These are phyloP conservation scores for Orthonychiurus folsomi DNA, from an alignment of 2,888 invertebrate species.

Conservation along the genomic window DNA sequence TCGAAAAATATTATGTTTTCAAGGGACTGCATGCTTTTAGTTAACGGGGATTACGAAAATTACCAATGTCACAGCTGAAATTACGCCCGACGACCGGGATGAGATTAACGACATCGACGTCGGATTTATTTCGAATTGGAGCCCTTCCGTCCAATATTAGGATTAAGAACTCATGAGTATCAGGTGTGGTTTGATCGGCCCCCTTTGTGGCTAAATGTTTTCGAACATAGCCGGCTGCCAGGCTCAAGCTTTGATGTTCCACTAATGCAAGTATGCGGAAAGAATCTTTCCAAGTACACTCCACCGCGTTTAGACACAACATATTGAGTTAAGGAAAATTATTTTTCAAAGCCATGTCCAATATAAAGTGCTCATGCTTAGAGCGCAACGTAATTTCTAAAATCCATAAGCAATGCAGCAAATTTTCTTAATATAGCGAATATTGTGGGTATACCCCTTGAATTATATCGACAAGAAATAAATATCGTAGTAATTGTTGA, in stretches of 20 bases:
- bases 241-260: constrained; percentile 46
- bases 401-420: neutral
- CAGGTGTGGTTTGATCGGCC: constrained; percentile 25
- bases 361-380: neutral
- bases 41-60: no score
- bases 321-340: constrained; percentile 27
- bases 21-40: no score
- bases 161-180: constrained; percentile 35
- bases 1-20: no score
- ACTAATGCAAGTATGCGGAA: constrained; percentile 53
- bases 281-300: constrained; percentile 42
- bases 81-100: constrained; percentile 68
- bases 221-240: neutral
- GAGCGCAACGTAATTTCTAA: no score
- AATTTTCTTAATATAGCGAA: neutral
- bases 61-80: constrained; percentile 64
- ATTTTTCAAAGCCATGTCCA: constrained; percentile 8
- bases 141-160: constrained; percentile 34
- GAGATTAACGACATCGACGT: constrained; percentile 69
- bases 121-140: constrained; percentile 43
- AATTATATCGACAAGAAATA: no score
- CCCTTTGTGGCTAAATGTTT: no score
- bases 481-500: no score
- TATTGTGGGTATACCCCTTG: no score
- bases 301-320: constrained; percentile 21